Base-by-base conservation (phyloP, 2,797 vertebrate genomes). In the Muscicapa striata region DNA sequence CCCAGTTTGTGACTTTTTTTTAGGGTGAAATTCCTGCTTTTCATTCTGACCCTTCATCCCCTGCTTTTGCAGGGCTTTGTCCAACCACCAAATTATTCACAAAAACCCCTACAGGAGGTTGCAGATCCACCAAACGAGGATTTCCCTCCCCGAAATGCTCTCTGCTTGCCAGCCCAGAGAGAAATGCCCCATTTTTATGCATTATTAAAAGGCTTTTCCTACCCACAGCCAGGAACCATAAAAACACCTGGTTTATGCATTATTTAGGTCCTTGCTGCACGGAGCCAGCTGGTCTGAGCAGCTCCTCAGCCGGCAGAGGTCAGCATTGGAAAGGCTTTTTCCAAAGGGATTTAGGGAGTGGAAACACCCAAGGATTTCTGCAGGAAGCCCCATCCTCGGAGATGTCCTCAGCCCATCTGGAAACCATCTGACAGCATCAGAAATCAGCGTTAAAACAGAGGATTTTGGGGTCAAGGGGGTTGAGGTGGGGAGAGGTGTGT, bases 281-380 rank as follows among this genome's bases (percentile, higher is more conserved):
- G 0, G 18, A 68, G 62, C 15, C 92, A 23, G 15, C 43, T 19
- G 84, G 17, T 4, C 69, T 38, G 1, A 1, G 13, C 52, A 1
- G 13, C 0, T 5, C 51, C 57, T 77, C 38, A 21, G 55, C 93
- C 95, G 70, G 85, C 93, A 96, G 95, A 85, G 85, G 92, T 87
- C 95, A 90, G 43, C 64, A 49, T 52, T 19, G 51, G 51, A 52
- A 52, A 30, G 29, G 51, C 5, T 29, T 30, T 30, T 52, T 30
- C 51, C 23, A 14, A 27, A 66, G 41, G 49, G 32, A 48, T 49
- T 48, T 18, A 13, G 26, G 45, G 36, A 41, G 15, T 11, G 19
- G n/a, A 26, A 80, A 59, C 10, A 30, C 20, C 12, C 49, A 15
- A 23, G n/a, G 34, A n/a, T 67, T 76, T 55, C 24, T 40, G 26